phyloP scores from a whole-genome alignment of 2,888 invertebrate species.

The Agrotis exclamationis region DNA sequence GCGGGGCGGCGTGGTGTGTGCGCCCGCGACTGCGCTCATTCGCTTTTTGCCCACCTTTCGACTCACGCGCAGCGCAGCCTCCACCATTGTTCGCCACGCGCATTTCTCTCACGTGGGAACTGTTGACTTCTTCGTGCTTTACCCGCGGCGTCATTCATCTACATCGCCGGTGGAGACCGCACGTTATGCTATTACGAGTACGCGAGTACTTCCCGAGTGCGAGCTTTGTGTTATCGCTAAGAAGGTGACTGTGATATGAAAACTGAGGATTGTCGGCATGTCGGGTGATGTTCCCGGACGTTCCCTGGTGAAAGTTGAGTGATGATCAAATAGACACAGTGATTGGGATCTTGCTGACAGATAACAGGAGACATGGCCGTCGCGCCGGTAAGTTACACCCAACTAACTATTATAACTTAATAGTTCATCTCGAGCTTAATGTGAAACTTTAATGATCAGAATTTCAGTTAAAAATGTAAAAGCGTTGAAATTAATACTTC shows the following conservation, averaged over 20 bases:
- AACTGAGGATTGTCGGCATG: conserved; percentile 78
- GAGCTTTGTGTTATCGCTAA: conserved; percentile 71
- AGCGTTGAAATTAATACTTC: conserved; percentile 19
- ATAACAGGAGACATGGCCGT: conserved; percentile 84
- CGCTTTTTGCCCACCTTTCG: conserved; percentile 91
- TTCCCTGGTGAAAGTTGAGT: conserved; percentile 84
- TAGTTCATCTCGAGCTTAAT: conserved; percentile 34
- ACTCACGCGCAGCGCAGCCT: conserved; percentile 90
- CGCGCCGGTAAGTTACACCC: conserved; percentile 81
- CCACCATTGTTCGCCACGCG: conserved; percentile 82
- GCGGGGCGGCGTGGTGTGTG: conserved; percentile 64
- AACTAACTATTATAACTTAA: conserved; percentile 46
- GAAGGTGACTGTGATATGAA: conserved; percentile 76
- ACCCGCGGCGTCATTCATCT: conserved; percentile 79
- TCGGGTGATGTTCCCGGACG: conserved; percentile 74
- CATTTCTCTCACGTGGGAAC: conserved; percentile 90
- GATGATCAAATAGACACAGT: conserved; percentile 85
- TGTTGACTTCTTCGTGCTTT: conserved; percentile 83
- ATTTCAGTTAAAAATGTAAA: background rate
- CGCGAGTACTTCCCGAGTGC: conserved; percentile 63
- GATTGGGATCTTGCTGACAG: conserved; percentile 78
- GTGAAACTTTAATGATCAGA: conserved; percentile 22
- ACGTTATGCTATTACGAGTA: conserved; percentile 73
- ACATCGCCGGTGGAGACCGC: conserved; percentile 75
- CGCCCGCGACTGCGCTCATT: conserved; percentile 82